phyloP scores from a whole-genome alignment of 2,888 invertebrate species.

The Philereme vetulata region DNA sequence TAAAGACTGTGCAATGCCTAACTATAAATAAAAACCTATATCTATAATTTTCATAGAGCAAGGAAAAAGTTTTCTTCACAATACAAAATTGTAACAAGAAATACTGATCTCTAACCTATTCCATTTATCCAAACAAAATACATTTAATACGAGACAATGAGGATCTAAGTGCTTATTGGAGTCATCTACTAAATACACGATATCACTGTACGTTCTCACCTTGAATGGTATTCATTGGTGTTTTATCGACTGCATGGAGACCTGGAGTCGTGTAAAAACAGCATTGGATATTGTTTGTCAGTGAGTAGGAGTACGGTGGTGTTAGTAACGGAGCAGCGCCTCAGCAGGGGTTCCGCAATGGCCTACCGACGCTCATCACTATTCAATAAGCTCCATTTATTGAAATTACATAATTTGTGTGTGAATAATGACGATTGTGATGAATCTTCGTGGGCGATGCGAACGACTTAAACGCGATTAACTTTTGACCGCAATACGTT shows the following conservation, averaged over 20 bases:
- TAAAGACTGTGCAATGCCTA: too few species aligned
- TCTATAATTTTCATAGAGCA: too few species aligned
- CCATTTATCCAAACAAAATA: slow-evolving; percentile 76
- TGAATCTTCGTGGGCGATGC: slow-evolving; percentile 83
- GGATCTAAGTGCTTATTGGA: slow-evolving; percentile 67
- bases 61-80: too few species aligned
- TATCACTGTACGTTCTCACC: slow-evolving; percentile 13
- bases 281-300: slow-evolving; percentile 8
- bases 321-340: slow-evolving; percentile 47
- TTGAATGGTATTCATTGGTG: slow-evolving; percentile 22
- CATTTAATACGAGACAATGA: slow-evolving; percentile 74
- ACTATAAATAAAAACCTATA: too few species aligned
- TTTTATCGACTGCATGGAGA: background rate
- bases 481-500: slow-evolving; percentile 79
- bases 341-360: slow-evolving; percentile 67
- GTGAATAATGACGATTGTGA: slow-evolving; percentile 84
- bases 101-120: slow-evolving; percentile 19
- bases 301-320: slow-evolving; percentile 28
- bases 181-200: slow-evolving; percentile 15
- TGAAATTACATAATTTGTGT: slow-evolving; percentile 84
- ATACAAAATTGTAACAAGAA: slow-evolving; percentile 2
- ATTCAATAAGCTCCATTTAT: slow-evolving; percentile 84
- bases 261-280: background rate
- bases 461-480: slow-evolving; percentile 82
- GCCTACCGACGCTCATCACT: slow-evolving; percentile 83